Evolutionary conservation across 2,113 vertebrate species (phyloP).

Genomic region (Sinocyclocheilus anophthalmus): DNA sequence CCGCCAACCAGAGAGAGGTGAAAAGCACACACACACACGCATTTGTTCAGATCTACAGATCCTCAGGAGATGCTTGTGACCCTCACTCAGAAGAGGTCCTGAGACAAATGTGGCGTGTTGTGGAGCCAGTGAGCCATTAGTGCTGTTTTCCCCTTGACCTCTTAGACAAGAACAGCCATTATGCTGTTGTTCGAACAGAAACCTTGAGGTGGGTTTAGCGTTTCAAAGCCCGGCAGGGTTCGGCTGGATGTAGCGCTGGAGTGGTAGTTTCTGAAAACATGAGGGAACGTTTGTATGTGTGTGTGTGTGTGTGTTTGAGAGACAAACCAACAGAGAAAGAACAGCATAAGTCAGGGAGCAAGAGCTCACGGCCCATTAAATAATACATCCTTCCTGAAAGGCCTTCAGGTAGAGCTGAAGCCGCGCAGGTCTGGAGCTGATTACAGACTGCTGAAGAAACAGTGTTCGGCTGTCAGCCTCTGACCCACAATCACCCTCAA

Average conservation of each 20-base stretch:
- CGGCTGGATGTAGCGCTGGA: not conserved
- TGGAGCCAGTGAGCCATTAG: conserved; percentile 52
- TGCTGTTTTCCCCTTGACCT: conserved; percentile 38
- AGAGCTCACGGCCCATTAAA: conserved; percentile 24
- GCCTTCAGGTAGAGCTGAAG: not conserved
- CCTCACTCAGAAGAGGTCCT: conserved; percentile 16
- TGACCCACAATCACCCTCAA: not conserved
- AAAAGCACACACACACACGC: conserved; percentile 44
- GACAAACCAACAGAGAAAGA: conserved; percentile 19
- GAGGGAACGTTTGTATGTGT: not conserved
- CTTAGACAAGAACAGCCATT: conserved; percentile 42
- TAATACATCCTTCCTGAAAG: conserved; percentile 33
- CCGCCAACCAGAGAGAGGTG: not conserved
- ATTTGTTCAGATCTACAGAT: not conserved
- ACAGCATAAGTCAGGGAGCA: conserved; percentile 31
- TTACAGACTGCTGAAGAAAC: conserved; percentile 4
- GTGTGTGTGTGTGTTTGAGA: not conserved
- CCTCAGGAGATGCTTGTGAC: conserved; percentile 43
- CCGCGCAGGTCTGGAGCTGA: conserved; percentile 2
- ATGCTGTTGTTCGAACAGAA: not conserved
- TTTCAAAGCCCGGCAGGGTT: conserved; percentile 18
- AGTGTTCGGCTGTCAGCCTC: not conserved
- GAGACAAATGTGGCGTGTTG: conserved; percentile 41
- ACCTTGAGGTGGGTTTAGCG: conserved; percentile 22
- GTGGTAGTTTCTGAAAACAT: conserved; percentile 1